phyloP scores from a whole-genome alignment of 1,140 invertebrate species.

The Meloidogyne floridensis region DNA sequence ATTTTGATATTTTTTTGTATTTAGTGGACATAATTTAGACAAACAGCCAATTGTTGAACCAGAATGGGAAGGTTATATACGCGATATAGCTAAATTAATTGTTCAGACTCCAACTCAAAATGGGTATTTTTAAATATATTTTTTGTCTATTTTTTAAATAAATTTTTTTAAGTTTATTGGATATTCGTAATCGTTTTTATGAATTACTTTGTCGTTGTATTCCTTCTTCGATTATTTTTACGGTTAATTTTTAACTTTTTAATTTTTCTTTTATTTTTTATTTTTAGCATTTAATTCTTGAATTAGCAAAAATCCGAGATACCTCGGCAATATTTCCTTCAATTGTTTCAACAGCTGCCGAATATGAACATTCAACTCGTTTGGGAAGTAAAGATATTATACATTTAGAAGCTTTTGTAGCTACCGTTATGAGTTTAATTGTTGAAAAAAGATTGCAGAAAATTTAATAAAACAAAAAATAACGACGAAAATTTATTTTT shows the following conservation, averaged over 20 bases:
- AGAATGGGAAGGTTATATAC: slow-evolving; percentile 89
- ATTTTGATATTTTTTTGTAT: slow-evolving; percentile 15
- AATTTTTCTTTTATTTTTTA: background rate
- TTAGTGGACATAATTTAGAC: slow-evolving; percentile 73
- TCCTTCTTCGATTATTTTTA: slow-evolving; percentile 89
- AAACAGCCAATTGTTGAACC: slow-evolving; percentile 82
- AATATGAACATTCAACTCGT: slow-evolving; percentile 35
- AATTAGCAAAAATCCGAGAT: slow-evolving; percentile 35
- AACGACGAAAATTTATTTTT: background rate
- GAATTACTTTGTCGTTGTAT: slow-evolving; percentile 91
- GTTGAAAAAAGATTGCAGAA: slow-evolving; percentile 1
- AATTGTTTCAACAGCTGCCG: slow-evolving; percentile 36
- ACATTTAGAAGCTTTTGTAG: slow-evolving; percentile 43
- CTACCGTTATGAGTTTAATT: slow-evolving; percentile 32
- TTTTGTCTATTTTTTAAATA: background rate
- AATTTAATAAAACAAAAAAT: background rate
- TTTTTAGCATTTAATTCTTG: slow-evolving; percentile 34
- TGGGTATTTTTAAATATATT: slow-evolving; percentile 67
- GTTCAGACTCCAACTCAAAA: slow-evolving; percentile 83
- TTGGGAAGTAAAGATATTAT: slow-evolving; percentile 39
- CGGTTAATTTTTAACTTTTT: slow-evolving; percentile 66
- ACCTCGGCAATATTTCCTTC: slow-evolving; percentile 18
- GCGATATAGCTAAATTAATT: slow-evolving; percentile 84
- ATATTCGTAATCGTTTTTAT: slow-evolving; percentile 84
- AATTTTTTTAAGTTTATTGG: slow-evolving; percentile 71